Percentiles rank a stretch among this genome's conserved stretches.
Evolutionary conservation across 2,888 invertebrate genomes (phyloP).

Genomic region (Loripinus fragilis): DNA sequence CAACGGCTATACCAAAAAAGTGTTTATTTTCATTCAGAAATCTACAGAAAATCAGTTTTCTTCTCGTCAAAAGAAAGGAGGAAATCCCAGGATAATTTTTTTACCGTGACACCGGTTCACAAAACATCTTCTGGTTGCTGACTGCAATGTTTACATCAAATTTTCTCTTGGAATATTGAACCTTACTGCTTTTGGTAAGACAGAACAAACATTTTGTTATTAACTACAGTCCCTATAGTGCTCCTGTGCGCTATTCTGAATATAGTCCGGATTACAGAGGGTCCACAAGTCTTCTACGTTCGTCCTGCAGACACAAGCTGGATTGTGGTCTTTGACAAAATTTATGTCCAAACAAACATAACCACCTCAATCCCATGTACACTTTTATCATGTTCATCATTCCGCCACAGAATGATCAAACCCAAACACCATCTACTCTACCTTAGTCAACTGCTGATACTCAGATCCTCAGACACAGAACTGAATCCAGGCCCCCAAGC

Average conservation of each 20-base stretch:
- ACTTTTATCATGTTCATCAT: neutral
- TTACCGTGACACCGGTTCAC: too few species aligned
- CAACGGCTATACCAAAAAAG: too few species aligned
- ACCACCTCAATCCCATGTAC: neutral
- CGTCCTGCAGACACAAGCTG: neutral
- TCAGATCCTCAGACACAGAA: neutral
- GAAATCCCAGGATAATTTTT: too few species aligned
- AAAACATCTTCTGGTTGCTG: too few species aligned
- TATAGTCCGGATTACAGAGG: neutral
- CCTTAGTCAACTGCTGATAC: neutral
- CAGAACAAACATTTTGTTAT: neutral
- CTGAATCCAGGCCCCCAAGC: conserved; percentile 11
- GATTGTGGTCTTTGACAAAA: neutral
- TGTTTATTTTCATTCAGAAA: too few species aligned
- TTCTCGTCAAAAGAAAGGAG: too few species aligned
- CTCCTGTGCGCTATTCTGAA: neutral
- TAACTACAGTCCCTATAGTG: neutral
- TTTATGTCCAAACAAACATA: neutral
- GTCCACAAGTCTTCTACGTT: neutral
- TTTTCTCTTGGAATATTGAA: too few species aligned
- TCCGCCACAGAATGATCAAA: neutral
- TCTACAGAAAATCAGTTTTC: too few species aligned
- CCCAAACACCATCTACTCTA: neutral
- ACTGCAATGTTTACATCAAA: too few species aligned
- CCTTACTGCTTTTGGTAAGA: too few species aligned